A percentile compares a stretch with the other conserved stretches of the same genome.
Evolutionary conservation across 2,113 vertebrate genomes (phyloP).

Genomic region (Ceyx margarethae): DNA sequence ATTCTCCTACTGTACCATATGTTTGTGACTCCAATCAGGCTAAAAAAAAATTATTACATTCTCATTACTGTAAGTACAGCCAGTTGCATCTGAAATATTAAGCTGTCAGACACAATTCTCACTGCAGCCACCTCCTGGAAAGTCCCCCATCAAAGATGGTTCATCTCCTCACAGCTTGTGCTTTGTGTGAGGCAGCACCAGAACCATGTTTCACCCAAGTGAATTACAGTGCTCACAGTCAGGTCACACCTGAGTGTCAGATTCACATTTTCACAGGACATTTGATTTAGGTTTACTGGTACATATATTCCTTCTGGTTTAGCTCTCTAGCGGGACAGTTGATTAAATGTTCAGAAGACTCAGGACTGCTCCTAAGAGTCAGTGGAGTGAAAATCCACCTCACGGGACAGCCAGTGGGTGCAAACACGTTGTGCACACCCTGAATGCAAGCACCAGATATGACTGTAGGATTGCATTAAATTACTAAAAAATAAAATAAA

Average conservation of each 20-base stretch:
- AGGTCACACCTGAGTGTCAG: not conserved
- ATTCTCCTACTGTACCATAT: slow-evolving; percentile 9
- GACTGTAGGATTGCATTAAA: not conserved
- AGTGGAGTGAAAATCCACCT: not conserved
- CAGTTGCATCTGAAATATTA: slow-evolving; percentile 33
- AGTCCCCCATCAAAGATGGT: not conserved
- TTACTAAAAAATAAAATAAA: not conserved
- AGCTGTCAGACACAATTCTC: slow-evolving; percentile 39
- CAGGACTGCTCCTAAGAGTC: not conserved
- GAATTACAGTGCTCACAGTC: not conserved
- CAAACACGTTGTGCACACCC: not conserved
- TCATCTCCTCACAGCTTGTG: not conserved
- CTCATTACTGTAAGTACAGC: slow-evolving; percentile 5
- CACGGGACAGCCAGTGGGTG: accelerated
- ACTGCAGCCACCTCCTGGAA: not conserved
- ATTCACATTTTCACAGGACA: not conserved
- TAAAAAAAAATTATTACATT: not conserved
- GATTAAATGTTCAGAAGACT: not conserved
- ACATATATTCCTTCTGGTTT: not conserved
- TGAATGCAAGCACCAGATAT: accelerated
- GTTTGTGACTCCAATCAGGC: not conserved
- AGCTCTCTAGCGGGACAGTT: not conserved
- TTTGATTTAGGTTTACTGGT: not conserved
- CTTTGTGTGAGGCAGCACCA: not conserved
- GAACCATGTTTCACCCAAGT: not conserved